Conservation (phyloP, 2,113 vertebrate species). For the Hiodon alosoides region DNA sequence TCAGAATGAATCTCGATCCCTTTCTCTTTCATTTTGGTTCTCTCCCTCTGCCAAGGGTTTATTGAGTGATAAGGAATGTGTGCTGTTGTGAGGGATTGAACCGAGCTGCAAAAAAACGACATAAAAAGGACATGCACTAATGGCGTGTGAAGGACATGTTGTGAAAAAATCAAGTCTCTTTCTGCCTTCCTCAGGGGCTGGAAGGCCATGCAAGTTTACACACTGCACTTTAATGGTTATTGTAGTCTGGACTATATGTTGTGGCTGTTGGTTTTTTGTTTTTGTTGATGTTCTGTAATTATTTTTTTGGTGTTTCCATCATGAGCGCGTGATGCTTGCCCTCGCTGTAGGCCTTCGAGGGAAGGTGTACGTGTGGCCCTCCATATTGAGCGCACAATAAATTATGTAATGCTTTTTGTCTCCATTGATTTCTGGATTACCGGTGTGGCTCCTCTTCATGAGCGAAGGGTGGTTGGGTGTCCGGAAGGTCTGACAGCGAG, state of each 20-base stretch:
- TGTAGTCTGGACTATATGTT: too few relatives aligned
- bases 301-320: too few relatives aligned
- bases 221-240: too few relatives aligned
- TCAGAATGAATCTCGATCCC: neutral
- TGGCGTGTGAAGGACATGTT: conserved; percentile 3
- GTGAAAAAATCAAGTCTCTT: neutral
- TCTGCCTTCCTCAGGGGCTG: too few relatives aligned
- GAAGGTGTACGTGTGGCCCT: neutral
- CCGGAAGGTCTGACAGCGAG: too few relatives aligned
- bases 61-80: too few relatives aligned
- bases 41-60: too few relatives aligned
- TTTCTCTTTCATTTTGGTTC: neutral
- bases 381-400: neutral
- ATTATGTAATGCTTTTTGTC: neutral
- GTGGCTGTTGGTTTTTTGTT: too few relatives aligned
- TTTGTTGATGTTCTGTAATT: too few relatives aligned
- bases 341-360: neutral
- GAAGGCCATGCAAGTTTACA: too few relatives aligned
- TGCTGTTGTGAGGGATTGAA: too few relatives aligned
- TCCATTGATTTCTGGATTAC: neutral
- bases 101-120: neutral
- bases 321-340: too few relatives aligned
- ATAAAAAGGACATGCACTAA: neutral
- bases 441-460: neutral
- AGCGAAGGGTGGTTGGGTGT: neutral